Evolutionary conservation across 2,888 invertebrate genomes (phyloP).

Genomic region (Tipula confusa): DNA sequence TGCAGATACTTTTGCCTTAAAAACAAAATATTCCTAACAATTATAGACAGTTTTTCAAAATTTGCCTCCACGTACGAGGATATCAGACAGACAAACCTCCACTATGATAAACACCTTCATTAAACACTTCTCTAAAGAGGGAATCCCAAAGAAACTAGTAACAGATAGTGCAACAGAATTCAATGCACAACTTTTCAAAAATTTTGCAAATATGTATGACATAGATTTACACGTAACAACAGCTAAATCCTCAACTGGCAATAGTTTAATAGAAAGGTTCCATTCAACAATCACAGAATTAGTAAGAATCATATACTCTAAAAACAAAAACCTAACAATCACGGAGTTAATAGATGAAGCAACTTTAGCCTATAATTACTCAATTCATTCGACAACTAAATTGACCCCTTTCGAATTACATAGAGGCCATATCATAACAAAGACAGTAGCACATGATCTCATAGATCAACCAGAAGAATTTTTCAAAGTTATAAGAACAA

Average conservation of each 20-base stretch:
- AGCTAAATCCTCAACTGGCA: not conserved
- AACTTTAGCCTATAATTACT: no score
- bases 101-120: slow-evolving; percentile 31
- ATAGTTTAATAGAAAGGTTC: not conserved
- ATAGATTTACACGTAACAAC: not conserved
- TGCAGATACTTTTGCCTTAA: not conserved
- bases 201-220: not conserved
- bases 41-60: not conserved
- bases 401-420: no score
- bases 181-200: not conserved
- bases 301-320: not conserved
- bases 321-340: not conserved
- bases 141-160: slow-evolving; percentile 32
- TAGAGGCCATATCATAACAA: no score
- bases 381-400: no score
- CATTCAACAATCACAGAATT: not conserved
- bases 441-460: no score
- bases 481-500: no score
- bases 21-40: not conserved
- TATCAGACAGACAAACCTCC: not conserved
- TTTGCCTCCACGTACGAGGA: not conserved
- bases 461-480: no score
- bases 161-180: slow-evolving; percentile 31
- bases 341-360: not conserved
- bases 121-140: slow-evolving; percentile 28